Base-by-base conservation (phyloP, 2,888 invertebrate species). In the Chymomyza caudatula region DNA sequence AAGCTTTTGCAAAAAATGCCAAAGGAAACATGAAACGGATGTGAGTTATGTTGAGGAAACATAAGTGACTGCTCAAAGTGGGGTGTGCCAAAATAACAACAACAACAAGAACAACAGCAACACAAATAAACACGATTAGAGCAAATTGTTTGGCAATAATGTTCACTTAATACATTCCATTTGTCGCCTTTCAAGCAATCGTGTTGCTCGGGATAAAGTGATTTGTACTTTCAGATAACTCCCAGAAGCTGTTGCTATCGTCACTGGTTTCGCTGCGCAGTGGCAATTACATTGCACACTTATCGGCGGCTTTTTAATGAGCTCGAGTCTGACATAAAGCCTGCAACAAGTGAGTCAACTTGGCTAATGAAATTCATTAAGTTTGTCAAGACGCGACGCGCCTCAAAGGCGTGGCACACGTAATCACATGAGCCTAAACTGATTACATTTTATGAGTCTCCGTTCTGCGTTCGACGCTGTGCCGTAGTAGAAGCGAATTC, bases 61-160 rank as follows among this genome's bases (percentile, higher is more conserved):
- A 17, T n/a, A n/a, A n/a, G 22, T n/a, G 15, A 37, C 47, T n/a
- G 4, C 4, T 23, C 53, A 11, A 1, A 13, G 65, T 60, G 71
- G 58, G 61, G 60, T 57, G 53, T 54, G 58, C 20, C 70, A 67
- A 52, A 69, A 76, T 65, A 72, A 69, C 74, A 79, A 74, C 79
- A 82, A 73, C 72, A 80, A 62, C 25, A 66, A 63, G 44, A 67
- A 76, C 65, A 72, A 70, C 72, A 79, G 71, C 79, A 79, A 73
- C 73, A 77, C 62, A 81, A 86, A 81, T 86, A 86, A 81, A 86
- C 85, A 81, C 86, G 56, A 84, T 86, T 84, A 55, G 61, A 84
- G 69, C 85, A 86, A 81, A 86, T 81, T 81, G 86, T 78, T 86
- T 81, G 81, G 85, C 86, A 86, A 81, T 81, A 84, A 81, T 86